Base-by-base conservation (phyloP, 2,888 invertebrate species). In the Mimumesa dahlbomi region DNA sequence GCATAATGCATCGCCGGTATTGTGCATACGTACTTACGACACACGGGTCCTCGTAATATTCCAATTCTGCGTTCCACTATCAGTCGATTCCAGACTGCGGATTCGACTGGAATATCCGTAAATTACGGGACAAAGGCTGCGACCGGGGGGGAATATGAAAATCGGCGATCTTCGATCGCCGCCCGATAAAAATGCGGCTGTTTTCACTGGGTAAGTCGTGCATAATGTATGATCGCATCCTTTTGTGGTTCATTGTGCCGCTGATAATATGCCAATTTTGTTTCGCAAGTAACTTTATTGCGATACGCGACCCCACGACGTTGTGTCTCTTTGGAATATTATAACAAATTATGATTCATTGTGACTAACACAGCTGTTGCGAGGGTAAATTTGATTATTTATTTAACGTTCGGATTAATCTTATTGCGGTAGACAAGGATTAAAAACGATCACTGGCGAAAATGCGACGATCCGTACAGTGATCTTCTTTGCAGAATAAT, bases 1-100 rank as follows among this genome's bases (percentile, higher is more conserved):
- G 65, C 59, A 75, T 75, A 61, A 75, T 66, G 69, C 58, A 78
- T 64, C 56, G 48, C 45, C n/a, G 42, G 57, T 19, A 42, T 59
- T 31, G 65, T 50, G 58, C 43, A 52, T 36, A 53, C 46, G 50
- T 38, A 57, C 48, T 22, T 42, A 34, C n/a, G n/a, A 46, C 34
- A 25, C 19, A 40, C 11, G 31, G n/a, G 36, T 13, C 16, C 36
- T 7, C 14, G 46, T 45, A 56, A 64, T 46, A 58, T 64, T 64
- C 40, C 59, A 43, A 70, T 65, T 59, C 49, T 46, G 29, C 49
- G 34, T 11, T 4, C 29, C 9, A 13, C 22, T 14, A 49, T 50
- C 50, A 14, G 54, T 31, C 63, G 54, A 40, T 40, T 46, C 48
- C 36, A 16, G 38, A 16, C 49, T 9, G 21, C 38, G 48, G 49